A percentile compares a stretch with the other conserved stretches of the same genome.
Conservation (phyloP, 1,140 invertebrate genomes). For the Tribolium castaneum region DNA sequence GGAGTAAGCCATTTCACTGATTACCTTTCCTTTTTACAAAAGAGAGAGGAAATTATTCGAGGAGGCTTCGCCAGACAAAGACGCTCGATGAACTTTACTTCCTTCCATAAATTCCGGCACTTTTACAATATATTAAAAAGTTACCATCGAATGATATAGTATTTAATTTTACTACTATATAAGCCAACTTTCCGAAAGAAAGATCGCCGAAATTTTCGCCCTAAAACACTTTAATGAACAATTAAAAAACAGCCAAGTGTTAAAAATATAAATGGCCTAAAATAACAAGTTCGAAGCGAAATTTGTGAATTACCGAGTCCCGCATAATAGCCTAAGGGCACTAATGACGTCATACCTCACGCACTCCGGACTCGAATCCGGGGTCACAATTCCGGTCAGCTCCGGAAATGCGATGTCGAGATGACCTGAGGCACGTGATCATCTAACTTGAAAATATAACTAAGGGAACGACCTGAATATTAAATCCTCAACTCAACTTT, state of each 20-base stretch:
- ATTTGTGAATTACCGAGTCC: constrained; percentile 15
- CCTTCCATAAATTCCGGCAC: constrained; percentile 45
- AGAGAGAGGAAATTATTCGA: constrained; percentile 1
- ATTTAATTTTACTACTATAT: constrained; percentile 41
- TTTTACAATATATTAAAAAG: constrained; percentile 49
- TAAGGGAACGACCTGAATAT: constrained; percentile 43
- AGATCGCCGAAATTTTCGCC: not conserved
- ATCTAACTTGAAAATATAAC: constrained; percentile 47
- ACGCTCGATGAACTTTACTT: constrained; percentile 35
- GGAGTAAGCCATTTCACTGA: constrained; percentile 44
- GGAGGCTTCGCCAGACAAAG: not conserved
- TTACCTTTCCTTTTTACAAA: constrained; percentile 45
- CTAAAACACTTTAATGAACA: constrained; percentile 10
- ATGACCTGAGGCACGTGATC: constrained; percentile 46
- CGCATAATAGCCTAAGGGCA: constrained; percentile 15
- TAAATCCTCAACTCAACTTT: constrained; percentile 38
- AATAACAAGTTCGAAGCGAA: not conserved
- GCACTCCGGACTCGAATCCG: constrained; percentile 29
- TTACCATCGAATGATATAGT: constrained; percentile 44
- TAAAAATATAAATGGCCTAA: not conserved
- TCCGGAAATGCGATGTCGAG: constrained; percentile 46
- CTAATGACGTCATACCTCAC: constrained; percentile 46
- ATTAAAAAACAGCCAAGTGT: constrained; percentile 10
- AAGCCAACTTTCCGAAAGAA: constrained; percentile 2
- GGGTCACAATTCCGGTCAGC: constrained; percentile 46